phyloP scores from a whole-genome alignment of 2,888 invertebrate genomes.

The Drosophila aldrichi region DNA sequence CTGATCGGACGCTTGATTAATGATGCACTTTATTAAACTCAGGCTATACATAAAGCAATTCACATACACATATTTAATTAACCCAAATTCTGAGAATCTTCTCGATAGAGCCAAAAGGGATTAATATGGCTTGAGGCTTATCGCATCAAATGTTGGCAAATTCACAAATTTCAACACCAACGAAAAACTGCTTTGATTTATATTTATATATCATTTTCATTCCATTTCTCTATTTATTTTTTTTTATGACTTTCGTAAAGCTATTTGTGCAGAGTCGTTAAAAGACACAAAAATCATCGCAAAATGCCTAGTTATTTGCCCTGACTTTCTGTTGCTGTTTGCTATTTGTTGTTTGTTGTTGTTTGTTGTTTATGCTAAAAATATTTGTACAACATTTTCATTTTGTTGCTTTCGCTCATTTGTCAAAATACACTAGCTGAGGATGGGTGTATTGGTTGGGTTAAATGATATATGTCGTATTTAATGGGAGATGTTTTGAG shows the following conservation, averaged over 20 bases:
- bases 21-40: conserved; percentile 56
- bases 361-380: conserved; percentile 30
- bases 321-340: conserved; percentile 13
- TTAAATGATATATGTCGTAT: not conserved
- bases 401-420: not conserved
- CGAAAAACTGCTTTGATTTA: conserved; percentile 49
- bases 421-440: conserved; percentile 10
- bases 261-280: conserved; percentile 38
- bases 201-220: conserved; percentile 30
- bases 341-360: too few species aligned
- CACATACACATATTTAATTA: conserved; percentile 1
- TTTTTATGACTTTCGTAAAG: conserved; percentile 21
- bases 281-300: conserved; percentile 18
- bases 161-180: conserved; percentile 23
- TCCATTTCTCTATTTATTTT: conserved; percentile 6
- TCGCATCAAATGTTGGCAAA: conserved; percentile 34
- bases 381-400: conserved; percentile 27
- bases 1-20: conserved; percentile 66
- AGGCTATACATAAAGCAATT: conserved; percentile 5
- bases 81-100: not conserved
- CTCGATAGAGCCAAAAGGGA: not conserved
- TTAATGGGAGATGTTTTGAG: too few species aligned
- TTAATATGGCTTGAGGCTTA: conserved; percentile 14
- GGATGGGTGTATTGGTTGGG: too few species aligned
- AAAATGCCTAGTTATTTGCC: conserved; percentile 35